Conservation (phyloP, 2,113 vertebrate genomes). For the Myrmophylax atrothorax region DNA sequence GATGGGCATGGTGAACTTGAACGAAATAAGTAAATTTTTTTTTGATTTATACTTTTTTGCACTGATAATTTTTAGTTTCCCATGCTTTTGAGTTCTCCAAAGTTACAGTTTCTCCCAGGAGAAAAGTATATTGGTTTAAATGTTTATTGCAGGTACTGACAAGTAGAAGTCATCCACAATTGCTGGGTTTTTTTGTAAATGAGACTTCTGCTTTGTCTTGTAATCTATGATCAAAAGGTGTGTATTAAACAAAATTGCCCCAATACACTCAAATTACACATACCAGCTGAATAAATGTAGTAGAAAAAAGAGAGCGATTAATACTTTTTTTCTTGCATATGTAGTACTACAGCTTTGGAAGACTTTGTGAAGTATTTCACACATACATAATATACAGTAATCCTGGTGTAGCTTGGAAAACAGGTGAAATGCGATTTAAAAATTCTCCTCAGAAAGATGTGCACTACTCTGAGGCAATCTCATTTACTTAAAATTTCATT, state of each 20-base stretch:
- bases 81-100: neutral
- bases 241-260: neutral
- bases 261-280: neutral
- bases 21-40: neutral
- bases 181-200: neutral
- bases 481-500: slow-evolving; percentile 6
- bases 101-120: neutral
- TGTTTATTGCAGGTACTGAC: neutral
- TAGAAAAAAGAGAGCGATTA: neutral
- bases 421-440: neutral
- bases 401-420: neutral
- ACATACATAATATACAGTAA: neutral
- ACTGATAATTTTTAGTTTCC: neutral
- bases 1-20: neutral
- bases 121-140: neutral
- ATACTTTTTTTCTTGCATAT: neutral
- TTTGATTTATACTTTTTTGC: neutral
- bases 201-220: neutral
- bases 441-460: neutral
- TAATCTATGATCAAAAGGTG: neutral
- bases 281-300: neutral
- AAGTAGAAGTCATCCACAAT: neutral
- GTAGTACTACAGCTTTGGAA: neutral
- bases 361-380: neutral
- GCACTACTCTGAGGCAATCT: neutral